Percentiles rank a stretch among this genome's conserved stretches.
These are phyloP conservation scores for Strix uralensis DNA, from an alignment of 2,113 vertebrate species.

Conservation along the genomic window DNA sequence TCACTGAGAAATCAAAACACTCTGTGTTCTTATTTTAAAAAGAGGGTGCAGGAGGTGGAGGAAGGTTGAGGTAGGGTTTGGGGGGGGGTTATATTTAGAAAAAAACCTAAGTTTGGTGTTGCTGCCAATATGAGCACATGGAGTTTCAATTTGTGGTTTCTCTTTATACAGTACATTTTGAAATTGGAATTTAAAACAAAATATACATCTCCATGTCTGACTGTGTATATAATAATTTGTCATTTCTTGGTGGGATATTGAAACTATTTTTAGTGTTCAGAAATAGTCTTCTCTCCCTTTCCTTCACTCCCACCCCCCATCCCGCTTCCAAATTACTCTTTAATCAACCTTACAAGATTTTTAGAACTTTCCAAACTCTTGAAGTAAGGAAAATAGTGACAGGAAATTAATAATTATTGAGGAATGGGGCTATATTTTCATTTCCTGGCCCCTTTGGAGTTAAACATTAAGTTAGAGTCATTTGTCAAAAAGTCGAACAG, in stretches of 20 bases:
- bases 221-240: slow-evolving; percentile 46
- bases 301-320: neutral
- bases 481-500: slow-evolving; percentile 17
- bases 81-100: slow-evolving; percentile 20
- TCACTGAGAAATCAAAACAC: neutral
- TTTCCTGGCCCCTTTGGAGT: slow-evolving; percentile 26
- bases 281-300: slow-evolving; percentile 17
- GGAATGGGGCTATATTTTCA: slow-evolving; percentile 47
- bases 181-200: slow-evolving; percentile 63
- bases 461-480: neutral
- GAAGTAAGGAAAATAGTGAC: slow-evolving; percentile 47
- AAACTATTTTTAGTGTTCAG: slow-evolving; percentile 57
- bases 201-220: slow-evolving; percentile 45
- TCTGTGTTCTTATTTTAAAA: neutral
- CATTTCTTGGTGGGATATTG: slow-evolving; percentile 49
- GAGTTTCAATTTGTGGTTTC: slow-evolving; percentile 69
- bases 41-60: neutral
- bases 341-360: slow-evolving; percentile 30
- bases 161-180: slow-evolving; percentile 30
- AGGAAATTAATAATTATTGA: slow-evolving; percentile 64
- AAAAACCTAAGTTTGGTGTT: neutral
- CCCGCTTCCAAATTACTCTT: slow-evolving; percentile 14
- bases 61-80: slow-evolving; percentile 14
- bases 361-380: slow-evolving; percentile 21
- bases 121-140: slow-evolving; percentile 29